These are phyloP conservation scores for Eclectus roratus DNA, from an alignment of 2,113 vertebrate genomes.

Conservation along the genomic window DNA sequence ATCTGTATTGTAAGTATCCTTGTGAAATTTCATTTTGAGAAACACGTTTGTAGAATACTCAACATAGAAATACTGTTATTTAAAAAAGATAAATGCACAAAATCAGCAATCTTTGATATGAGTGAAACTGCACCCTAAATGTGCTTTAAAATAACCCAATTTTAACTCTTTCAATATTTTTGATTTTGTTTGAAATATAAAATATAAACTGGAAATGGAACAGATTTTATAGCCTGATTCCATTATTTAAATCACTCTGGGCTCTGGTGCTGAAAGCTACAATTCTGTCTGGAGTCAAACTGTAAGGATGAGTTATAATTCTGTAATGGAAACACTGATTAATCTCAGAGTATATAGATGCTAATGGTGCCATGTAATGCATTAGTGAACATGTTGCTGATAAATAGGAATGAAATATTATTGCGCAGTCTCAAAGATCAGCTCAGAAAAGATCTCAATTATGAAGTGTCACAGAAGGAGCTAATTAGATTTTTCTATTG, in stretches of 20 bases:
- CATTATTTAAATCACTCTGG: constrained; percentile 26
- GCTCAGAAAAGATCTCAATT: constrained; percentile 13
- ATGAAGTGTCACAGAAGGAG: neutral
- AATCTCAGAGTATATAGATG: constrained; percentile 17
- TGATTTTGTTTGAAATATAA: neutral
- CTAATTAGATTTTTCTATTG: neutral
- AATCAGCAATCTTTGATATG: neutral
- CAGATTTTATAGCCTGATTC: constrained; percentile 12
- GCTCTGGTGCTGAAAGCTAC: constrained; percentile 9
- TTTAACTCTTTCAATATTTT: constrained; percentile 39
- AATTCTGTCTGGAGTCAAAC: constrained; percentile 23
- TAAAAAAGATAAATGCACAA: neutral
- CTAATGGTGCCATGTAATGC: constrained; percentile 38
- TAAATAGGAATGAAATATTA: constrained; percentile 24
- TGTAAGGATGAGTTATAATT: constrained; percentile 36
- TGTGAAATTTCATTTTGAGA: constrained; percentile 31
- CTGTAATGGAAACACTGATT: constrained; percentile 33
- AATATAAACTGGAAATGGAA: constrained; percentile 11
- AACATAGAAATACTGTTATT: neutral
- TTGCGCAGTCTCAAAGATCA: neutral
- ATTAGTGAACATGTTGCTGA: constrained; percentile 15
- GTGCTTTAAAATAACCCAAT: neutral
- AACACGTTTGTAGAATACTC: neutral
- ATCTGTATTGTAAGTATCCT: neutral
- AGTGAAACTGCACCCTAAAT: neutral